These are phyloP conservation scores for Sylvietta virens DNA, from an alignment of 2,113 vertebrate genomes.

Conservation along the genomic window DNA sequence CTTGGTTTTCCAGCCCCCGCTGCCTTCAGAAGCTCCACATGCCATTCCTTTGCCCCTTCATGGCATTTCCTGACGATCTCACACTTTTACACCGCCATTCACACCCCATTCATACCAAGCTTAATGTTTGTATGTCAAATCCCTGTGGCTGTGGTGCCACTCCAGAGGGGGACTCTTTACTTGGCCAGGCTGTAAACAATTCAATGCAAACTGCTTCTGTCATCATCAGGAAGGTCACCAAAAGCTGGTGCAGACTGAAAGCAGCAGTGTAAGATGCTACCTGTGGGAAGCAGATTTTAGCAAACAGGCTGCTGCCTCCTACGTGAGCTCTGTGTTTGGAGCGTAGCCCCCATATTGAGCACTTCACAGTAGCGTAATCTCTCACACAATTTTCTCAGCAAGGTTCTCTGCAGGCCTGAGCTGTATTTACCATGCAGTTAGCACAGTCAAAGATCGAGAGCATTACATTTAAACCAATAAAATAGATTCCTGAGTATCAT, in stretches of 20 bases:
- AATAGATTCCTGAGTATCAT: neutral
- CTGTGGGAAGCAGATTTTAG: neutral
- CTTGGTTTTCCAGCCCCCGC: neutral
- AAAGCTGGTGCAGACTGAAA: neutral
- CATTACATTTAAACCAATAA: neutral
- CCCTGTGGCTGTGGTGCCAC: accelerated
- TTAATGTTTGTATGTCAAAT: neutral
- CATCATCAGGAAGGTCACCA: neutral
- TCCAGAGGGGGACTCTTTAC: neutral
- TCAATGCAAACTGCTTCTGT: neutral
- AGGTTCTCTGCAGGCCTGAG: neutral
- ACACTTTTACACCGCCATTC: neutral
- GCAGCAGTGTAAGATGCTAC: neutral
- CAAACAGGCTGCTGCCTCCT: neutral
- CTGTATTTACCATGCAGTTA: conserved; percentile 4
- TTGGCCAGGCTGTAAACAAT: neutral
- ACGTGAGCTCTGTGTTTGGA: neutral
- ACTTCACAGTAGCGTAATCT: neutral
- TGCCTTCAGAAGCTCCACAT: neutral
- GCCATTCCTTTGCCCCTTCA: neutral
- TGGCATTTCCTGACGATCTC: neutral
- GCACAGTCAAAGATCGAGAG: neutral
- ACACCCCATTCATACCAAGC: neutral
- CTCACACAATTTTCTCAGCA: neutral
- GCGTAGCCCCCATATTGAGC: neutral